Percentiles rank a stretch among this genome's conserved stretches.
Conservation (phyloP, 2,888 invertebrate genomes). For the Teinopalpus imperialis region DNA sequence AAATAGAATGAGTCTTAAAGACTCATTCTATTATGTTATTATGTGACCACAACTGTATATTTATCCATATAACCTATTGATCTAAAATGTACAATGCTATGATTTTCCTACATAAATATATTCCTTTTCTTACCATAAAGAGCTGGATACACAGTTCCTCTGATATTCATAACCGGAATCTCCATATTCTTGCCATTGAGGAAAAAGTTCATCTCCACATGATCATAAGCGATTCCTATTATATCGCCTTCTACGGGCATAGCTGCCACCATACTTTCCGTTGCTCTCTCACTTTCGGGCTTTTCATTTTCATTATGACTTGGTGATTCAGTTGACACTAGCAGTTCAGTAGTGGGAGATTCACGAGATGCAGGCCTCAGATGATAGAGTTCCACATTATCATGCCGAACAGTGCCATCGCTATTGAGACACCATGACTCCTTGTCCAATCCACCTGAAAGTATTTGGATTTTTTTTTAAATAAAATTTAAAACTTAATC, state of each 20-base stretch:
- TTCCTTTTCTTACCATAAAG: constrained; percentile 93
- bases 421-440: constrained; percentile 97
- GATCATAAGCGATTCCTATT: constrained; percentile 96
- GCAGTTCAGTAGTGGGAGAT: constrained; percentile 67
- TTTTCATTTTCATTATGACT: constrained; percentile 57
- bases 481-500: too few relatives aligned
- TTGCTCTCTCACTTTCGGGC: constrained; percentile 49
- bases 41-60: too few relatives aligned
- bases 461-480: too few relatives aligned
- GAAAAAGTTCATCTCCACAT: constrained; percentile 97
- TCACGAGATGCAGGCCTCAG: constrained; percentile 72
- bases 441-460: constrained; percentile 89
- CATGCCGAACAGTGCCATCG: constrained; percentile 93
- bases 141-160: constrained; percentile 95
- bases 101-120: too few relatives aligned
- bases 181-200: constrained; percentile 95
- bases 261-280: constrained; percentile 44
- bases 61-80: too few relatives aligned
- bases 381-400: constrained; percentile 89
- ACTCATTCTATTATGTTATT: too few relatives aligned
- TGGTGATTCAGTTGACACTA: constrained; percentile 63
- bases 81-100: too few relatives aligned
- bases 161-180: constrained; percentile 92
- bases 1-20: too few relatives aligned
- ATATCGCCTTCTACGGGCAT: constrained; percentile 96